Percentiles rank a stretch among this genome's conserved stretches.
phyloP scores from a whole-genome alignment of 2,797 vertebrate species.

The Muraenolepis orangiensis region DNA sequence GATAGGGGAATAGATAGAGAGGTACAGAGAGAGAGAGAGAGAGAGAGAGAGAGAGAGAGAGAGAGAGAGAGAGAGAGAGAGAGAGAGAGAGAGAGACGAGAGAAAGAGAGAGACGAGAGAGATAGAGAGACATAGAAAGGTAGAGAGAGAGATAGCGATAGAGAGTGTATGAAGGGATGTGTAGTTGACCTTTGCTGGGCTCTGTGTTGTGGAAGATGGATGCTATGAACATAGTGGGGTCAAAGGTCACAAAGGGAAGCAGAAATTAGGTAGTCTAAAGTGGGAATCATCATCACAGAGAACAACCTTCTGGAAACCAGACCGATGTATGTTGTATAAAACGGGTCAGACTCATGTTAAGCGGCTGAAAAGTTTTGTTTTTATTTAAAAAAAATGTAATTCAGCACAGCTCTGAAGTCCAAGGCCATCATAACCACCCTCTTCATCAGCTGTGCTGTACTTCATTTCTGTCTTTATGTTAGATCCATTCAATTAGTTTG shows the following conservation, averaged over 20 bases:
- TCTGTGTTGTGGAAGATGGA: conserved; percentile 2
- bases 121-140: background rate
- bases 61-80: background rate
- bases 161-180: background rate
- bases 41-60: background rate
- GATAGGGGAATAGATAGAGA: background rate
- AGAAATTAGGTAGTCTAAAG: background rate
- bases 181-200: background rate
- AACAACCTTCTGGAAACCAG: background rate
- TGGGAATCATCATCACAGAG: background rate
- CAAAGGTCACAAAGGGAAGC: background rate
- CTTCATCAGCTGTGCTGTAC: background rate
- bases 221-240: background rate
- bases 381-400: too few species aligned
- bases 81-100: background rate
- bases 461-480: background rate
- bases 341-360: background rate
- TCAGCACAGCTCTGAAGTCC: background rate
- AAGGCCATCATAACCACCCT: background rate
- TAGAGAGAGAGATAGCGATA: background rate
- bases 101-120: background rate
- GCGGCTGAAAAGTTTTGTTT: background rate
- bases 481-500: background rate
- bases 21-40: background rate
- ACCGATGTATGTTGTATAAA: background rate